Evolutionary conservation across 2,797 vertebrate genomes (phyloP), one percentile per base, ranked within the genome.

Genomic region (Momotus momota): DNA sequence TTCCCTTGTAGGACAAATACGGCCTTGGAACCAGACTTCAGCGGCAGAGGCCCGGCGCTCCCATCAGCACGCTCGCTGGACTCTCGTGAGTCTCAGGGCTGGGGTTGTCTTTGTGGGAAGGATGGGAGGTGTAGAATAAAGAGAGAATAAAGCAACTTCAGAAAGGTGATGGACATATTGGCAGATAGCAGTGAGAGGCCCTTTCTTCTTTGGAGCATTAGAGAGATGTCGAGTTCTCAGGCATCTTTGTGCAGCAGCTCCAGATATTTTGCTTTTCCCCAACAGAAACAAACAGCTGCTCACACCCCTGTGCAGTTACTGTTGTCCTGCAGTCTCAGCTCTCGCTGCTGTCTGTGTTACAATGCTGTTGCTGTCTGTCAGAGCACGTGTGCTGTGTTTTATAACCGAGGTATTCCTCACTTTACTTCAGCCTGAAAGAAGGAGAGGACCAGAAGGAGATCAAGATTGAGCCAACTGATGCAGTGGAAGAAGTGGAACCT

Each of bases 371-470:
- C 35, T 87, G 9, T 61, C n/a, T 48, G 18, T 65, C 29, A 45
- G 60, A 78, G 23, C n/a, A 19, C 4, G 0, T 0, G 0, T 65
- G 40, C 54, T 5, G 0, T 83, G 2, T 72, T 90, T 74, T 61
- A 21, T 80, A 64, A 81, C 72, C 2, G 4, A 70, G 14, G 70
- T 92, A 41, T 61, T 52, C 10, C 16, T 79, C 33, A 27, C 7
- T 66, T 77, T 90, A 23, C 78, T 87, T 91, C 74, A 99, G 99
- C 55, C 98, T 99, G 55, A 99, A 99, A 97, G 99, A 99, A 97
- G 99, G 99, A 38, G 99, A 99, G 88, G 99, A 99, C 96, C 99
- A 99, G 95, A 99, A 99, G 88, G 99, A 99, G 97, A 98, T 99
- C 94, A 99, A 98, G 97, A 99, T 99, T 16, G 99, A 99, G 81